These are phyloP conservation scores for Lepidurus couesii DNA, from an alignment of 1,140 invertebrate species.

Conservation along the genomic window DNA sequence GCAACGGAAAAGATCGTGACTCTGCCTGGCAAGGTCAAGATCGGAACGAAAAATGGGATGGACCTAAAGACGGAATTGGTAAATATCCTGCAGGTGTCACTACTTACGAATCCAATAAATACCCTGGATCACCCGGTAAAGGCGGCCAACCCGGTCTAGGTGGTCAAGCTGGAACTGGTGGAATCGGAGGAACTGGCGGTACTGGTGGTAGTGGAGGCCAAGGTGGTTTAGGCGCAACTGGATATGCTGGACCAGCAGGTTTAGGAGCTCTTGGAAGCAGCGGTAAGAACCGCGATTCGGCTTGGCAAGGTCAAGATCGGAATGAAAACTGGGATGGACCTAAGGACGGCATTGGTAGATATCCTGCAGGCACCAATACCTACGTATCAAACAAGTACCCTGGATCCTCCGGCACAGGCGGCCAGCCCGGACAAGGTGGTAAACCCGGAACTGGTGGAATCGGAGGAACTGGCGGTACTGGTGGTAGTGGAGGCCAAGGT, in stretches of 20 bases:
- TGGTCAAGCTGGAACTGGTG: conserved; percentile 7
- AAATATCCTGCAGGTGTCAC: not conserved
- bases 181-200: conserved; percentile 22
- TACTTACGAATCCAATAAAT: not conserved
- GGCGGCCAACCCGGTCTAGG: not conserved
- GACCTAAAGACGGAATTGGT: not conserved
- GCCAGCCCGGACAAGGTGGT: not conserved
- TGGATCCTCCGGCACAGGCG: not conserved
- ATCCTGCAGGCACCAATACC: not conserved
- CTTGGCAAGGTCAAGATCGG: conserved; percentile 12
- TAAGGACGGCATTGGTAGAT: conserved; percentile 8
- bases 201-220: conserved; percentile 35
- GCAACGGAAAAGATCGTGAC: conserved; percentile 20
- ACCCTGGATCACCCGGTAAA: not conserved
- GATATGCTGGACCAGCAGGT: conserved; percentile 23
- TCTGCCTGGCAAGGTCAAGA: conserved; percentile 33
- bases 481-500: conserved; percentile 35
- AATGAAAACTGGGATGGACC: conserved; percentile 32
- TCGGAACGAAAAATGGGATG: conserved; percentile 35
- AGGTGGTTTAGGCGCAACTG: conserved; percentile 21
- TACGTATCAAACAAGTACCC: not conserved
- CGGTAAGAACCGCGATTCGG: conserved; percentile 6
- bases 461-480: conserved; percentile 27
- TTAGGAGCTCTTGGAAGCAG: conserved; percentile 13
- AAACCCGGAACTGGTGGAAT: not conserved